Evolutionary conservation across 2,797 vertebrate species (phyloP), one percentile per base, ranked within the genome.

Genomic region (Halcyon smyrnensis): DNA sequence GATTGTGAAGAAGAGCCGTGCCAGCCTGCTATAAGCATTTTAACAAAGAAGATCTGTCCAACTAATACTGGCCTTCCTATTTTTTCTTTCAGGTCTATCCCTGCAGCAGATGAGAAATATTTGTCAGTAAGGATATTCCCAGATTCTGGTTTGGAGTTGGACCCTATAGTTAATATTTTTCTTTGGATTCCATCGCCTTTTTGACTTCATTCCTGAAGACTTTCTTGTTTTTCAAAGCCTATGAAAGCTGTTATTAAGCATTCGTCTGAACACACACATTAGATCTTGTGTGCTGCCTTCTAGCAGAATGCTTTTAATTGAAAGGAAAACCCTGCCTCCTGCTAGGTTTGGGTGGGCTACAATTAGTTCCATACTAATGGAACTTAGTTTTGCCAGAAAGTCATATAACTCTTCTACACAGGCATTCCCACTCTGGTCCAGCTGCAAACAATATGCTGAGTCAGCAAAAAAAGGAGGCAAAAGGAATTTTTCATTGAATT

Each of bases 311-410:
- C 77, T 94, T 95, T 92, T 96, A 95, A 96, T 94, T 95, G 96
- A 84, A 91, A 89, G 88, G 84, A 90, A 96, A 96, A 89, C 84
- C 68, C 84, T 20, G 80, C 93, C 93, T 96, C 90, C 89, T 93
- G 90, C 95, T 97, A 96, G 91, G 95, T 96, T 97, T 97, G 96
- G 90, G 96, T 94, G 96, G 96, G 91, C 93, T 96, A 93, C 96
- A 95, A 96, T 95, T 94, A 96, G 67, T 97, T 96, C 95, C 95
- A 93, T 95, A 90, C 83, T 84, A 86, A 70, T 54, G 28, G 28
- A 54, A 30, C 51, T 95, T 95, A 83, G 77, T 94, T 93, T 95
- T 93, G 80, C 91, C 96, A 97, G 81, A 95, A 94, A 96, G 87
- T 82, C 94, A 74, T 96, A 94, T 91, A 95, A 96, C 90, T 95